A percentile compares a stretch with the other conserved stretches of the same genome.
phyloP scores from a whole-genome alignment of 2,888 invertebrate genomes.

The Macrosiphum euphorbiae region DNA sequence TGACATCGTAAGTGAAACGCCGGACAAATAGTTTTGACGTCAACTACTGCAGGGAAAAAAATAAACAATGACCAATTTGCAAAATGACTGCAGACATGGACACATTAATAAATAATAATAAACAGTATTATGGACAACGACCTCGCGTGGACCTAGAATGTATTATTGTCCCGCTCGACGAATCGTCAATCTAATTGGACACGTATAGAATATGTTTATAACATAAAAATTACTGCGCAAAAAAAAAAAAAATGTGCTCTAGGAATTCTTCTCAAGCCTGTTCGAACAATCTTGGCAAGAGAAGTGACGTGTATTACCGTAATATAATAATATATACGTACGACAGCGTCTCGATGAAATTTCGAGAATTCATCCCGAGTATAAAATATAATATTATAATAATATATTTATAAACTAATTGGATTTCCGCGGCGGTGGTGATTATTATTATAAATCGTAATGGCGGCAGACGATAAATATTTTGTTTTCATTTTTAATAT shows the following conservation, averaged over 20 bases:
- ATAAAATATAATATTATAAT: neutral
- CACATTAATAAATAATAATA: slow-evolving; percentile 7
- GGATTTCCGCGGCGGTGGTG: slow-evolving; percentile 25
- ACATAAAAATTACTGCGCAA: neutral
- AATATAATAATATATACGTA: slow-evolving; percentile 8
- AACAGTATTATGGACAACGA: neutral
- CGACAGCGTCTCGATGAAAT: slow-evolving; percentile 4
- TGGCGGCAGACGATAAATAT: slow-evolving; percentile 49
- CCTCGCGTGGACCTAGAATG: neutral
- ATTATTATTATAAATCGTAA: slow-evolving; percentile 17
- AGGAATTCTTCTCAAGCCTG: neutral
- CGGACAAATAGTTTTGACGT: neutral
- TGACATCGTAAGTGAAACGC: neutral
- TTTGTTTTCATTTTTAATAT: slow-evolving; percentile 51
- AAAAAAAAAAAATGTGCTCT: neutral
- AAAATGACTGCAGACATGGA: neutral
- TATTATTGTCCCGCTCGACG: neutral
- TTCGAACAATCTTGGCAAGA: slow-evolving; percentile 26
- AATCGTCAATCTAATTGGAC: slow-evolving; percentile 22
- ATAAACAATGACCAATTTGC: slow-evolving; percentile 11
- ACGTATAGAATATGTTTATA: neutral
- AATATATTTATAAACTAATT: slow-evolving; percentile 39
- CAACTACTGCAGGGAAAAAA: neutral
- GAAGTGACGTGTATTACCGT: neutral
- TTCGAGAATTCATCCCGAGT: neutral